phyloP scores from a whole-genome alignment of 2,113 vertebrate species.

The Perognathus longimembris region DNA sequence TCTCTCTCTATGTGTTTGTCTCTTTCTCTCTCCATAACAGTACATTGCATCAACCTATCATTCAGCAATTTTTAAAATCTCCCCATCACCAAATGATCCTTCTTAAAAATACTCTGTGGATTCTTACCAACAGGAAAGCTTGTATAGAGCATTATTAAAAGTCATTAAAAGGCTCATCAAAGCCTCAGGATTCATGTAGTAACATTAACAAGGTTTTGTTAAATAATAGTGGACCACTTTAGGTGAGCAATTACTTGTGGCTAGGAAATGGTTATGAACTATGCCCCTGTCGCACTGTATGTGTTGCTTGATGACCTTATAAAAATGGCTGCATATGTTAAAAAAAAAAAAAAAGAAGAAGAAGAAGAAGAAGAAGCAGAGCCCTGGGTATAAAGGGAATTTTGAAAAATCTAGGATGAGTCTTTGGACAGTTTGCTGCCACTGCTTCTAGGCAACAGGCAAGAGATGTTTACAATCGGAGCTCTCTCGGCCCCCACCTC shows the following conservation, averaged over 20 bases:
- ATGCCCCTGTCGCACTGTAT: background rate
- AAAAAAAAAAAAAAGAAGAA: no score
- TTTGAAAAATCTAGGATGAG: conserved; percentile 58
- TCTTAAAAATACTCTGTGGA: background rate
- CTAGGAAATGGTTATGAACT: background rate
- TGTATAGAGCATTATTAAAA: rapidly evolving
- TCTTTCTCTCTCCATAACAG: background rate
- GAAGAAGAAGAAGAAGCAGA: conserved; percentile 48
- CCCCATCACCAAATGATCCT: background rate
- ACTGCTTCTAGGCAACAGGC: conserved; percentile 81
- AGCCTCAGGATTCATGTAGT: background rate
- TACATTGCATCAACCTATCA: conserved; percentile 18
- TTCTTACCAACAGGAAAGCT: conserved; percentile 24
- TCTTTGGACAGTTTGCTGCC: conserved; percentile 79
- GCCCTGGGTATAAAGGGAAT: conserved; percentile 36
- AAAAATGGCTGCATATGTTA: conserved; percentile 58
- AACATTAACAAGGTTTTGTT: conserved; percentile 58
- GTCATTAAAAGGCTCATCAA: conserved; percentile 17
- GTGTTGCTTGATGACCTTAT: background rate
- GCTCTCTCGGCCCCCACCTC: conserved; percentile 78
- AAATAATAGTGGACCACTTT: conserved; percentile 59
- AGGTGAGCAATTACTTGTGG: background rate
- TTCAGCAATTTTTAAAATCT: conserved; percentile 48
- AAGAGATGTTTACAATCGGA: conserved; percentile 79
- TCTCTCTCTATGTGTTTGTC: background rate